A percentile compares a stretch with the other conserved stretches of the same genome.
These are phyloP conservation scores for Cepphus grylle DNA, from an alignment of 2,113 vertebrate species.

Conservation along the genomic window DNA sequence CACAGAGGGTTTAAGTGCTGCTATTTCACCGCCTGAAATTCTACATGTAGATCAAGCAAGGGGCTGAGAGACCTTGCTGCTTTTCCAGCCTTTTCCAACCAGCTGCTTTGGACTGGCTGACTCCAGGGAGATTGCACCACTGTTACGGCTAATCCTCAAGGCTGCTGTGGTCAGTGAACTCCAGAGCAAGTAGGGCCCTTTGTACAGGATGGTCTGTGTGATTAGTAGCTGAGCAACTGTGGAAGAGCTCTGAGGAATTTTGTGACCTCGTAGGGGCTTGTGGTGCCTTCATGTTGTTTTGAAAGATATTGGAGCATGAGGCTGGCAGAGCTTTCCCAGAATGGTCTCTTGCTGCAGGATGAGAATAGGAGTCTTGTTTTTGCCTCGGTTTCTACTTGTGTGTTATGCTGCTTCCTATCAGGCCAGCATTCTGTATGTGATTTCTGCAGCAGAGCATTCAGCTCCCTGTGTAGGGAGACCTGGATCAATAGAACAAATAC, in stretches of 20 bases:
- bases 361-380: neutral
- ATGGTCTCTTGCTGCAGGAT: neutral
- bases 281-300: neutral
- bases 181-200: neutral
- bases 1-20: neutral
- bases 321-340: neutral
- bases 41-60: neutral
- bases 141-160: neutral
- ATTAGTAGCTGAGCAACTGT: neutral
- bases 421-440: neutral
- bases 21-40: neutral
- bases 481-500: neutral
- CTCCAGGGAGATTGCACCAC: neutral
- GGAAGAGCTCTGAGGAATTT: neutral
- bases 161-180: neutral
- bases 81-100: neutral
- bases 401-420: neutral
- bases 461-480: neutral
- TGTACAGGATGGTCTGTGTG: neutral
- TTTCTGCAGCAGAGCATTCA: neutral
- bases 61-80: neutral
- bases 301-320: neutral
- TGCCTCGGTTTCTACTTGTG: neutral
- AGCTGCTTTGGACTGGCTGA: neutral
- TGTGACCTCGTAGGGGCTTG: neutral